Conservation (phyloP, 1,140 invertebrate species). For the Melanaphis sacchari region DNA sequence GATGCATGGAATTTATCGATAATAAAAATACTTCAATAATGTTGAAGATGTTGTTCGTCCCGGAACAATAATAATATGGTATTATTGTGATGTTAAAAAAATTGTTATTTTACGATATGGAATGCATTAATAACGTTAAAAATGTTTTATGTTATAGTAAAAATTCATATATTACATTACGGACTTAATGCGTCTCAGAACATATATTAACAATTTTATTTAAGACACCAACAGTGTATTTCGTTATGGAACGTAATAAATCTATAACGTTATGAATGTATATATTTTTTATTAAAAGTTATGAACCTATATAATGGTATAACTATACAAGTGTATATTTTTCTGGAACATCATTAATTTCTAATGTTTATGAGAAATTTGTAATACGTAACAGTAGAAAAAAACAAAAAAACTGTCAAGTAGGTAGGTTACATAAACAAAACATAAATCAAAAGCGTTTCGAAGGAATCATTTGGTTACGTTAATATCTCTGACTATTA, state of each 20-base stretch:
- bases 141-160: no score
- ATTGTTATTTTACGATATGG: neutral
- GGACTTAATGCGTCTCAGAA: neutral
- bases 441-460: neutral
- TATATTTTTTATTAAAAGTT: neutral
- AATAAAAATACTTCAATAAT: no score
- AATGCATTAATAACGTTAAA: neutral
- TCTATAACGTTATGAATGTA: no score
- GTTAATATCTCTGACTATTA: neutral
- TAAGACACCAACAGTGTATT: neutral
- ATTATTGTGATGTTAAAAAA: neutral
- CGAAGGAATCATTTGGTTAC: neutral
- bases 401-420: neutral
- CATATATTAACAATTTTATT: neutral
- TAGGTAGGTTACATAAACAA: neutral
- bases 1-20: no score
- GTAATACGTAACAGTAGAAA: neutral
- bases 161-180: neutral
- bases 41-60: neutral
- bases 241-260: no score
- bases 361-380: neutral
- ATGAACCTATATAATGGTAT: neutral
- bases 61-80: neutral
- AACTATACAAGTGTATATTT: neutral
- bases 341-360: neutral